phyloP scores from a whole-genome alignment of 2,888 invertebrate species.

The Chaetogeoica ovagalla region DNA sequence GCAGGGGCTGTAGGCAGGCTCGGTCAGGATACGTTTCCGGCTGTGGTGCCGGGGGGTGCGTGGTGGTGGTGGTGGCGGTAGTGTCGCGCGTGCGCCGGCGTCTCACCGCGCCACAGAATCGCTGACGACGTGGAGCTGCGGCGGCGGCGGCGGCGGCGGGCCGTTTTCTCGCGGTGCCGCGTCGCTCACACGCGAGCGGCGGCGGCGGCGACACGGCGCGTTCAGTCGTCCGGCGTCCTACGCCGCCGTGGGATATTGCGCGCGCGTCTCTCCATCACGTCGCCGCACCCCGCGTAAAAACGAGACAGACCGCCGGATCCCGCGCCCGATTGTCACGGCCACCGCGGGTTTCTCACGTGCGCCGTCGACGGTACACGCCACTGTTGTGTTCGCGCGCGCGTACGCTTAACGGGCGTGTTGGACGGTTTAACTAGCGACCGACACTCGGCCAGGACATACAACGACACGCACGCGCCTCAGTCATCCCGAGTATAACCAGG shows the following conservation, averaged over 20 bases:
- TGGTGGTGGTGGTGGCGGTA: no score
- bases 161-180: neutral
- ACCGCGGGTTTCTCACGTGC: neutral
- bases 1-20: no score
- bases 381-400: neutral
- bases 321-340: neutral
- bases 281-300: neutral
- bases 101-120: constrained; percentile 31
- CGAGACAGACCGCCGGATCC: neutral
- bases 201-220: neutral
- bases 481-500: constrained; percentile 11
- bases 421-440: no score
- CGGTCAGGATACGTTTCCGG: no score
- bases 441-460: no score
- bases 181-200: neutral
- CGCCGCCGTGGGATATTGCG: constrained; percentile 29
- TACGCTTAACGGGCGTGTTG: neutral
- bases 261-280: neutral
- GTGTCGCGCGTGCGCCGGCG: constrained; percentile 11
- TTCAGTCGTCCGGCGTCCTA: constrained; percentile 42
- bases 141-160: neutral
- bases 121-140: no score
- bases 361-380: neutral
- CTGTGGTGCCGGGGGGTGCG: no score
- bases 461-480: constrained; percentile 9